Evolutionary conservation across 2,113 vertebrate species (phyloP), one percentile per base, ranked within the genome.

Genomic region (Larimichthys polyactis): DNA sequence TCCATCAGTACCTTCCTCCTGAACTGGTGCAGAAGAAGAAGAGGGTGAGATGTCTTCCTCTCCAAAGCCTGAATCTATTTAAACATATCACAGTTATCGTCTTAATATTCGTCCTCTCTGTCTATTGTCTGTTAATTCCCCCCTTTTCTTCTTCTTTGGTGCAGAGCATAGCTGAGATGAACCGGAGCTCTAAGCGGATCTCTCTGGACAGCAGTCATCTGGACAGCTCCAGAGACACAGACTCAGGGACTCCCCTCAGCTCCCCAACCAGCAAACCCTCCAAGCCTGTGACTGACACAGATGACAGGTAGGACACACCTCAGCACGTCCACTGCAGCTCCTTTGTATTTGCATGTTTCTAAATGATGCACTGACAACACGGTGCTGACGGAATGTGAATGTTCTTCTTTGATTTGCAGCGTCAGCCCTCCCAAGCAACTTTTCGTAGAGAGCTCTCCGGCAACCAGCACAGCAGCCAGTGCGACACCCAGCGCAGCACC

Each of bases 21-120:
- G 97, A 98, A 82, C 90, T 96, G 24, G 95, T 99, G 55, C 97
- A 99, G 90, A 99, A 95, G 85, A 99, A 96, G 85, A 99, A 98
- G 90, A 97, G 97, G 95, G 98, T 99, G 89, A 71, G 90, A 43
- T 1, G 0, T 79, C 11, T 7, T n/a, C 0, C 22, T 9, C 1
- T 8, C 1, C 11, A 32, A 63, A 32, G 40, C 9, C 24, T 10
- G 7, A 11, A 22, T 73, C 3, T 5, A 5, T 59, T 16, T 0
- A 32, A 20, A 43, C 17, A 8, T 3, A 4, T 36, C 0, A 2
- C 62, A 0, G 8, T n/a, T 19, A 14, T n/a, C 24, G 29, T 40
- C 3, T 1, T 51, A 4, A 48, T 14, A n/a, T 27, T 15, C 9
- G 3, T 8, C 19, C 19, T 69, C 52, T 11, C 20, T 9, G 7